A percentile compares a stretch with the other conserved stretches of the same genome.
Evolutionary conservation across 2,113 vertebrate species (phyloP).

Genomic region (Leiothrix lutea): DNA sequence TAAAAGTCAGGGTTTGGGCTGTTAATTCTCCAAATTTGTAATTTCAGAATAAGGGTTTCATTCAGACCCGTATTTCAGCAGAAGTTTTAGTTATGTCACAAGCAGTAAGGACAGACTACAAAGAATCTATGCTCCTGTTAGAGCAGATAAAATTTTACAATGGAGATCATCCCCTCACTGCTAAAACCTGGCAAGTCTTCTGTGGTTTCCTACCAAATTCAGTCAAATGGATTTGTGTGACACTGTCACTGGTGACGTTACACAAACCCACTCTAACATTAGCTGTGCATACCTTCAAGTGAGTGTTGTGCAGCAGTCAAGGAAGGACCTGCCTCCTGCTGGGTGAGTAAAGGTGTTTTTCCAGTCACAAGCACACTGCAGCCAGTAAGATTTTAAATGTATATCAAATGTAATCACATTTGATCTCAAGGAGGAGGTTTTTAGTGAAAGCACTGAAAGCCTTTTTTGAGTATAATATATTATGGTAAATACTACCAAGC

Average conservation of each 20-base stretch:
- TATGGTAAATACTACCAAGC: neutral
- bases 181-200: neutral
- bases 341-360: neutral
- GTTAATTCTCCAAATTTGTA: neutral
- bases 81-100: neutral
- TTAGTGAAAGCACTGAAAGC: neutral
- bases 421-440: neutral
- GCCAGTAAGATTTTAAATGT: neutral
- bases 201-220: neutral
- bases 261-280: neutral
- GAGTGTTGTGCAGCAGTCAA: neutral
- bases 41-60: neutral
- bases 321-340: neutral
- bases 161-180: neutral
- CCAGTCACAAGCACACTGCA: neutral
- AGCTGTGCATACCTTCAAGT: neutral
- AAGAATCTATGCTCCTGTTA: neutral
- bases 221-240: neutral
- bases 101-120: neutral
- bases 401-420: neutral
- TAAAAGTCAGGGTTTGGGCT: neutral
- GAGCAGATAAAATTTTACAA: neutral
- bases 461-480: neutral
- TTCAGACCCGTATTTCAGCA: neutral
- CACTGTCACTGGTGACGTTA: neutral